Evolutionary conservation across 2,888 invertebrate genomes (phyloP).

Genomic region (Hetaerina titia): DNA sequence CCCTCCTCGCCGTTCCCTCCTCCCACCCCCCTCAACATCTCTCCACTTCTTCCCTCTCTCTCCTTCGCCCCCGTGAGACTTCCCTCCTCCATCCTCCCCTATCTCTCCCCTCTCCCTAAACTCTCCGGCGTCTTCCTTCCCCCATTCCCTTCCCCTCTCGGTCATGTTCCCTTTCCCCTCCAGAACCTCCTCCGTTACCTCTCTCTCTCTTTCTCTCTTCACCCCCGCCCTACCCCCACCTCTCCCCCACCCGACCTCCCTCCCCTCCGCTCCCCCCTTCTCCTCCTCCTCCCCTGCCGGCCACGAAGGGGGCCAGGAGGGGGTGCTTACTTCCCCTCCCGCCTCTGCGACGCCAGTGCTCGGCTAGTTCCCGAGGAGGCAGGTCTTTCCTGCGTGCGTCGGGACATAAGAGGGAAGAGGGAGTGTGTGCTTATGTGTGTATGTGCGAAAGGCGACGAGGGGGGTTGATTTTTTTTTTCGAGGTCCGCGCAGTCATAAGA

Average conservation of each 20-base stretch:
- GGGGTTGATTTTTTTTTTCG: constrained; percentile 15
- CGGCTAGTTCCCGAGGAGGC: constrained; percentile 37
- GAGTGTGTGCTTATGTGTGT: neutral
- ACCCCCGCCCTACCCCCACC: neutral
- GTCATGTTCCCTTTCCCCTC: neutral
- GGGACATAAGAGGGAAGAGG: neutral
- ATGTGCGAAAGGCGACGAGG: neutral
- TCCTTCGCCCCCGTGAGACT: neutral
- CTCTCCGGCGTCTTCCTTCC: neutral
- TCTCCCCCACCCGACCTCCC: neutral
- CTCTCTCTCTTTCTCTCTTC: neutral
- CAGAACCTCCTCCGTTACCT: neutral
- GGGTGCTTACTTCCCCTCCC: constrained; percentile 14
- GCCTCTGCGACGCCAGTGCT: constrained; percentile 63
- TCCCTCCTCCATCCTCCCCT: neutral
- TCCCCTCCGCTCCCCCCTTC: neutral
- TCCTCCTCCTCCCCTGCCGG: neutral
- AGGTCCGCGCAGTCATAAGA: neutral
- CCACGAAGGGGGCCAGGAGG: neutral
- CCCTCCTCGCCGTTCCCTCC: neutral
- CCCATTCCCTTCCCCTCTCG: neutral
- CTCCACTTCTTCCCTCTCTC: neutral
- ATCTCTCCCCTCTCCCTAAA: neutral
- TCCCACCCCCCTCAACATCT: neutral
- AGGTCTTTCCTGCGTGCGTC: neutral